Evolutionary conservation across 2,797 vertebrate species (phyloP), one percentile per base, ranked within the genome.

Genomic region (Lepus oiostolus): DNA sequence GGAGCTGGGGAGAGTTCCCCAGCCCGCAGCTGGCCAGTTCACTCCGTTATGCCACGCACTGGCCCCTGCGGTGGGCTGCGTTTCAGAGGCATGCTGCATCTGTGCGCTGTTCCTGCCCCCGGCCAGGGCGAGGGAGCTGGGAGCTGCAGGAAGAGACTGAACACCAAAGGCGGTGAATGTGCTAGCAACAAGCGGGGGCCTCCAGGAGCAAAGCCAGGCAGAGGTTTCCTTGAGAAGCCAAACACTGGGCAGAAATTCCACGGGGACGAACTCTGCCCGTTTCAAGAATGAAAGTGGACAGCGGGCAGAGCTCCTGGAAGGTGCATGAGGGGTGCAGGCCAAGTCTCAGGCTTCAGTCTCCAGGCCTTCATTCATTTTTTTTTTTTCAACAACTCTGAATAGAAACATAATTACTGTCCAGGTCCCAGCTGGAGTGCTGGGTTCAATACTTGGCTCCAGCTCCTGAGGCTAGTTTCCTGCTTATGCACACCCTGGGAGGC

Each of bases 161-260:
- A 8, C 47, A 81, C 75, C 80, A 17, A 62, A 52, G n/a, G 70
- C 63, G 38, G 9, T 0, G 2, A 67, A 85, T 35, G 12, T 5
- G 0, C 42, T 95, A 93, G 94, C 75, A 19, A 24, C 7, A 4
- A 79, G 17, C 38, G 88, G 62, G 52, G 95, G 47, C 42, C 42
- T 92, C 95, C 88, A 92, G 93, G 94, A 94, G 42, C 42, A 47
- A 95, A 94, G 47, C 71, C 50, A 58, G 72, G 72, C 76, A 72
- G 83, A 65, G 65, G 17, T 71, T 92, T 71, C 58, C 71, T 81
- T 50, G 26, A 42, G 32, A 86, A 92, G 75, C 88, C 91, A 28
- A 62, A 14, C 32, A 38, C 17, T n/a, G 28, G 85, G 74, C 83
- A 50, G 75, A 30, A 58, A 71, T 85, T 85, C 94, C 62, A 0